Evolutionary conservation across 2,888 invertebrate genomes (phyloP).

Genomic region (Drosophila prolongata): DNA sequence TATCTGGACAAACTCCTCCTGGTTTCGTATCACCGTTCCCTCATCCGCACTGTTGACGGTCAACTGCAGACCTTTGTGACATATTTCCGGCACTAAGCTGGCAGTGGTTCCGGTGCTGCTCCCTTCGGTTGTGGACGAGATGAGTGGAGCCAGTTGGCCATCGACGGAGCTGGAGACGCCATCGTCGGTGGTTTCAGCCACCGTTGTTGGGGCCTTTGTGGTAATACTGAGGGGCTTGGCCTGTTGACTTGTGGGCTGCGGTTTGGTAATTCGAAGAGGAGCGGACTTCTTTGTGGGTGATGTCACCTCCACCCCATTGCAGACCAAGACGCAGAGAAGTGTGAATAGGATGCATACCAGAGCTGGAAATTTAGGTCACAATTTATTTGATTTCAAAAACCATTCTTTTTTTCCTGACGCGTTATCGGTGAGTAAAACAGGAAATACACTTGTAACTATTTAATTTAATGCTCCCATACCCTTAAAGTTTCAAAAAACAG

Average conservation of each 20-base stretch:
- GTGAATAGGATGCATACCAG: conserved; percentile 33
- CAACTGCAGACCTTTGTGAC: conserved; percentile 80
- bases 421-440: no score
- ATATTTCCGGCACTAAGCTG: conserved; percentile 75
- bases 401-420: no score
- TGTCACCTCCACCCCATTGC: conserved; percentile 31
- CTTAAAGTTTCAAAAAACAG: no score
- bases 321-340: conserved; percentile 25
- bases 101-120: conserved; percentile 54
- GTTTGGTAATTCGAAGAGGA: conserved; percentile 68
- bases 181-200: conserved; percentile 33
- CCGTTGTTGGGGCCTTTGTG: conserved; percentile 29
- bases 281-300: conserved; percentile 52
- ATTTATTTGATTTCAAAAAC: no score
- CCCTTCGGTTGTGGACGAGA: conserved; percentile 68
- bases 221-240: conserved; percentile 21
- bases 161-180: conserved; percentile 34
- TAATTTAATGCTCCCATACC: no score
- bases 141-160: conserved; percentile 51
- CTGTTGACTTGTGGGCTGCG: conserved; percentile 57
- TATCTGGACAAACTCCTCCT: conserved; percentile 78
- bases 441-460: no score
- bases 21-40: conserved; percentile 56
- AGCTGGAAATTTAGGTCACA: conserved; percentile 28
- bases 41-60: conserved; percentile 51